Evolutionary conservation across 2,888 invertebrate genomes (phyloP).

Genomic region (Clanis bilineata): DNA sequence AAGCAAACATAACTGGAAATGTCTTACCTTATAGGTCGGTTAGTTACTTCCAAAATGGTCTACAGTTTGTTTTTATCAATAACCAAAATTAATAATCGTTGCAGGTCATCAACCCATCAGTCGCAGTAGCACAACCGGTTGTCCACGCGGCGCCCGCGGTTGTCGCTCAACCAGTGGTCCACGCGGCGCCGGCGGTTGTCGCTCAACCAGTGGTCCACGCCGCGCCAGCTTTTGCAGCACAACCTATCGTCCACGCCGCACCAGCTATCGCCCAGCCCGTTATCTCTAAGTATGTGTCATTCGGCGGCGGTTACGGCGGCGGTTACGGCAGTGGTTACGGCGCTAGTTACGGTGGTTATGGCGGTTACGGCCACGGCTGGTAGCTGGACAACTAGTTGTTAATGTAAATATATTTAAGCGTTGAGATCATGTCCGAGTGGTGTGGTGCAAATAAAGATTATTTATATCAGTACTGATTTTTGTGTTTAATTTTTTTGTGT

Average conservation of each 20-base stretch:
- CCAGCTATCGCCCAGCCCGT: constrained; percentile 48
- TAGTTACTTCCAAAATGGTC: neutral
- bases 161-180: constrained; percentile 29
- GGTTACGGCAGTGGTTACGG: constrained; percentile 29
- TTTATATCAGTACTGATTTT: constrained; percentile 48
- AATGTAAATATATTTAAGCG: constrained; percentile 46
- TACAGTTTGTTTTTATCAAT: neutral
- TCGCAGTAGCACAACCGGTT: constrained; percentile 36
- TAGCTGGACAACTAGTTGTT: constrained; percentile 42
- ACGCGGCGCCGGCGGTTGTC: constrained; percentile 32
- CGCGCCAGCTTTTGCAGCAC: constrained; percentile 40
- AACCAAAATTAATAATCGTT: neutral
- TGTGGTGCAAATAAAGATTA: constrained; percentile 59
- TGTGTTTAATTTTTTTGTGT: constrained; percentile 28
- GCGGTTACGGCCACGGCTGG: constrained; percentile 66
- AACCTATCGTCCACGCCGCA: constrained; percentile 48
- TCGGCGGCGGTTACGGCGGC: constrained; percentile 28
- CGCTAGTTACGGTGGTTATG: constrained; percentile 16
- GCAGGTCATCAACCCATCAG: constrained; percentile 52
- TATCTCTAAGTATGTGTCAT: constrained; percentile 43
- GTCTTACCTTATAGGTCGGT: neutral
- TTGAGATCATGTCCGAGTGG: constrained; percentile 69
- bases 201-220: constrained; percentile 51
- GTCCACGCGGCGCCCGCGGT: constrained; percentile 36
- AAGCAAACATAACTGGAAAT: neutral